Evolutionary conservation across 2,888 invertebrate genomes (phyloP), one percentile per base, ranked within the genome.

Genomic region (Holacanthella duospinosa): DNA sequence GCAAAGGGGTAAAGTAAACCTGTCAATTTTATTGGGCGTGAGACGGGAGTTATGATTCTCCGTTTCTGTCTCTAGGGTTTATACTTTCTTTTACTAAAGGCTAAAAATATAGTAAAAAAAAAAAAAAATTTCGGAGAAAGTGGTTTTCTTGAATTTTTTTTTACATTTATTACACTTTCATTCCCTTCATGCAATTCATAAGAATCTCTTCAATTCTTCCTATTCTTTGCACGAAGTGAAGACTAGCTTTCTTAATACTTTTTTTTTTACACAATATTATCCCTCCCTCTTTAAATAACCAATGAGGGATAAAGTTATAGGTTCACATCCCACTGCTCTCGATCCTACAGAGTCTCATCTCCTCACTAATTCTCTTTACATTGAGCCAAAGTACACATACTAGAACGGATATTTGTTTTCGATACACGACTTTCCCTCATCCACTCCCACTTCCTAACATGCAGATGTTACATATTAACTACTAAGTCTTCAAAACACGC

Each of bases 11-110:
- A 36, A 9, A 28, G 29, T 57, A 57, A 57, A 57, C 57, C 57
- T 57, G 57, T 29, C 57, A 57, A 57, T 57, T 57, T 57, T 57
- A 57, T 57, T 57, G 57, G 19, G 57, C 57, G 57, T 57, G 25
- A 57, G 57, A 36, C 24, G 19, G 29, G n/a, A 57, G 29, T 57
- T 57, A 57, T 57, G 57, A 57, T 57, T 29, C 57, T 29, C 55
- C 21, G 9, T 36, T 16, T 16, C 36, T 36, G 4, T 48, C 48
- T 21, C 48, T 9, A 21, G 19, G 6, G 19, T 48, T 48, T n/a
- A 16, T 48, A 4, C 21, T 48, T 48, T 36, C 36, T 36, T 48
- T 21, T 48, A n/a, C 36, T 48, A 48, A n/a, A 48, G 21, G 48
- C 4, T 9, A 21, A 21, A 21, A 48, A 48, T n/a, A 48, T 48